Conservation (phyloP, 1,140 invertebrate genomes). For the Trichomalopsis sarcophagae region DNA sequence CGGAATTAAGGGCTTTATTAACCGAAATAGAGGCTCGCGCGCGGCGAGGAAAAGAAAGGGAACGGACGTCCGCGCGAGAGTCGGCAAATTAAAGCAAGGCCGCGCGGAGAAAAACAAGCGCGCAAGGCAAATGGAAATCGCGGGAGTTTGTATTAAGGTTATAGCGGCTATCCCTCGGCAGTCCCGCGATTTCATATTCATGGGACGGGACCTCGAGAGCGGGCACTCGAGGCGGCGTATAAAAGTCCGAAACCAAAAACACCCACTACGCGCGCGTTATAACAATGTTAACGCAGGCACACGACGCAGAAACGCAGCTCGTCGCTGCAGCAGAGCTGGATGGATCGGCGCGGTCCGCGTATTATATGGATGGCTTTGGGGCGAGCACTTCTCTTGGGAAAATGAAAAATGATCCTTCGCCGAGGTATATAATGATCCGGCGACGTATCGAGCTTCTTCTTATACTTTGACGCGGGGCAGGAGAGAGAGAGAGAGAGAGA, state of each 20-base stretch:
- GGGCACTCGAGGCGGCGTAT: not conserved
- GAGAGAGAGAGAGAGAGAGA: conserved; percentile 27
- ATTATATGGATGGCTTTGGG: not conserved
- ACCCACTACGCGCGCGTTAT: not conserved
- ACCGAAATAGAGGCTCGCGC: conserved; percentile 34
- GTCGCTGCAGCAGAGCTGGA: not conserved
- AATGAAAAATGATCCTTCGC: conserved; percentile 54
- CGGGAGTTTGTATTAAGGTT: conserved; percentile 58
- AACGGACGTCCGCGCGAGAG: not conserved
- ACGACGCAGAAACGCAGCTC: not conserved
- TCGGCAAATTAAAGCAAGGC: conserved; percentile 10
- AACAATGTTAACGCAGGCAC: not conserved
- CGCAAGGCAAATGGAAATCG: conserved; percentile 56
- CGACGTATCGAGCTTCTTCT: conserved; percentile 27
- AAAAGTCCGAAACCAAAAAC: conserved; percentile 3
- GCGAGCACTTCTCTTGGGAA: conserved; percentile 20
- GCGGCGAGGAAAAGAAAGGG: not conserved
- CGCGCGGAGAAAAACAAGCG: not conserved
- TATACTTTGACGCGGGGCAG: not conserved
- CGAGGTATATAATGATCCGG: conserved; percentile 45
- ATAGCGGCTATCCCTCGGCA: conserved; percentile 30
- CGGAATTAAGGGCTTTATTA: conserved; percentile 51
- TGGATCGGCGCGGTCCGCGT: conserved; percentile 12
- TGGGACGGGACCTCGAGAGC: conserved; percentile 61
- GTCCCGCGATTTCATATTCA: conserved; percentile 65